Base-by-base conservation (phyloP, 2,888 invertebrate genomes). In the Mycalesis mineus region DNA sequence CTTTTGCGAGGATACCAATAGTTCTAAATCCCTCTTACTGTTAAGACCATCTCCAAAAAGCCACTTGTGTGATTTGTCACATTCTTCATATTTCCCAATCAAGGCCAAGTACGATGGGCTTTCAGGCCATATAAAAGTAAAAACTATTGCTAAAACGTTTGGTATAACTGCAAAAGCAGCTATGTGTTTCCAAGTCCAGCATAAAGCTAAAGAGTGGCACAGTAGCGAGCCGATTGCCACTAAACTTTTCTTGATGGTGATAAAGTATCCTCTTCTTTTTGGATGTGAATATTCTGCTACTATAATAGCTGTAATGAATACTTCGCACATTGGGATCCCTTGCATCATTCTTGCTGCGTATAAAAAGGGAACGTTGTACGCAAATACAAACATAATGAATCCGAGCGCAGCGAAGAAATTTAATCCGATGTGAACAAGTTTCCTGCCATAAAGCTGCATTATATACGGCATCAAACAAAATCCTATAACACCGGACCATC, bases 31-130 rank as follows among this genome's bases (percentile, higher is more conserved):
- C 17, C 60, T 68, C 33, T 64, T 59, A 14, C 66, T 71, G 13
- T 68, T 56, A 0, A 28, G 22, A 1, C 68, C 60, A 13, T 64
- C 57, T 28, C 76, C 80, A 29, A 71, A 51, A 0, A 78, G 56
- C 71, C 73, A 80, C 4, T 50, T 50, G 49, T 70, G 76, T 0
- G 77, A 66, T 45, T 65, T 62, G 13, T 70, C 63, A 50, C 75
- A 77, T 8, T 77, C 75, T 2, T 63, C 64, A 58, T 68, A 75
- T 22, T 65, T 67, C 2, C 77, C 78, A 57, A 68, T 75, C 61
- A 74, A 59, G 0, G 77, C 80, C 8, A 74, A 65, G 55, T 61
- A 73, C 0, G 72, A 67, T 0, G 79, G 80, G 31, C 78, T 80
- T 55, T 80, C 80, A 0, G 72, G 71, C 74, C 77, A 80, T 13